A percentile compares a stretch with the other conserved stretches of the same genome.
Conservation (phyloP, 2,888 invertebrate species). For the Galeruca laticollis region DNA sequence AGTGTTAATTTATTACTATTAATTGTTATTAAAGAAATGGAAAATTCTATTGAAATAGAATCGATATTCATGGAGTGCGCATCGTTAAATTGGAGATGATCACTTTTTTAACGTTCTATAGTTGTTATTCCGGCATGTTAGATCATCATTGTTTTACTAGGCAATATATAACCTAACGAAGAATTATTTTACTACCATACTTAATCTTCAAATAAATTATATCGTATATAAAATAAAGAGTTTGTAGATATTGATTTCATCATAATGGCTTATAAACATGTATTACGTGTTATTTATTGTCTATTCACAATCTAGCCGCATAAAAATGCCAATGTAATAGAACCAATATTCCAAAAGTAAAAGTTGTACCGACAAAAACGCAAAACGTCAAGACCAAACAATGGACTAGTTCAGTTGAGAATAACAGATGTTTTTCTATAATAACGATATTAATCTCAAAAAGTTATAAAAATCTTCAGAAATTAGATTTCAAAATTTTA, state of each 20-base stretch:
- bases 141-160: constrained; percentile 22
- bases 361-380: no score
- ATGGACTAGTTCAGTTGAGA: no score
- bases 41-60: neutral
- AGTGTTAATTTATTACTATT: no score
- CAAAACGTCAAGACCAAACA: no score
- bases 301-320: neutral
- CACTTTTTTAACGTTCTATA: constrained; percentile 15
- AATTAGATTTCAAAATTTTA: no score
- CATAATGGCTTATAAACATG: constrained; percentile 21
- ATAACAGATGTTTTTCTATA: no score
- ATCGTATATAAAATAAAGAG: constrained; percentile 18
- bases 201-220: constrained; percentile 24
- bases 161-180: constrained; percentile 8
- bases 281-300: constrained; percentile 5
- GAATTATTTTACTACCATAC: constrained; percentile 24
- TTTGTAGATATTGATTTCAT: constrained; percentile 20
- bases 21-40: neutral
- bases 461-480: no score
- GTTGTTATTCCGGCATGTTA: constrained; percentile 21
- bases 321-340: no score
- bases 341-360: no score
- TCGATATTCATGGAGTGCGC: constrained; percentile 10
- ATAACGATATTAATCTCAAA: no score
- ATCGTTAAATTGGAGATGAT: constrained; percentile 14